Conservation (phyloP, 1,140 invertebrate species). For the Pogonognathellus flavescens region DNA sequence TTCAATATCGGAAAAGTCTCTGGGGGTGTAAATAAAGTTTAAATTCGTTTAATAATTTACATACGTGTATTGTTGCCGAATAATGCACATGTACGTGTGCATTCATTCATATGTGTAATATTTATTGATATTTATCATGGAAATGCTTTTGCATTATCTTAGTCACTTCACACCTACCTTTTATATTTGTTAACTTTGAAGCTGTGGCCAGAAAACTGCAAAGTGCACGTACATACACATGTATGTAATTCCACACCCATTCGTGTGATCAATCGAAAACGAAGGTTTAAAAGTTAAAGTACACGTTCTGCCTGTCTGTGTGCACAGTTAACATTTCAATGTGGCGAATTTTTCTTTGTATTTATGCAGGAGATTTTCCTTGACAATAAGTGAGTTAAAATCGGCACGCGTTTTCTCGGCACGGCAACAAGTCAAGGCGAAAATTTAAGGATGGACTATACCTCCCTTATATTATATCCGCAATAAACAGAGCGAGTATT, state of each 20-base stretch:
- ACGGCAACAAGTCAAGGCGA: slow-evolving; percentile 1
- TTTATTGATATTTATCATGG: not conserved
- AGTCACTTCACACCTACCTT: not conserved
- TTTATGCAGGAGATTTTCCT: slow-evolving; percentile 10
- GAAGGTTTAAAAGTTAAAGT: no score
- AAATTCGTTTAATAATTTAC: slow-evolving; percentile 21
- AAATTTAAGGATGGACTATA: not conserved
- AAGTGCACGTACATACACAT: no score
- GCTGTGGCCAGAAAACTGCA: no score
- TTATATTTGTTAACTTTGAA: no score
- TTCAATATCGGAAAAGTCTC: slow-evolving; percentile 1
- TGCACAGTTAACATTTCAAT: not conserved
- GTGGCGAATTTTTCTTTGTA: slow-evolving; percentile 17
- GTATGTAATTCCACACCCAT: no score
- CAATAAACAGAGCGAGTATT: not conserved
- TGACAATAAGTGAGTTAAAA: not conserved
- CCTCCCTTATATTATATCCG: not conserved
- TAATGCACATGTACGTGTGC: not conserved
- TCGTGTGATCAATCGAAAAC: no score
- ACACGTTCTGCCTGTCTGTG: no score
- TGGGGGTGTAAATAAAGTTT: slow-evolving; percentile 27
- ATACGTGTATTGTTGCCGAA: not conserved
- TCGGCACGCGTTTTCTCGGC: slow-evolving; percentile 23
- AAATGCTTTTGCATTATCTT: not conserved
- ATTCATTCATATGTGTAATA: no score